Evolutionary conservation across 2,797 vertebrate genomes (phyloP).

Genomic region (Cheirogaleus major): DNA sequence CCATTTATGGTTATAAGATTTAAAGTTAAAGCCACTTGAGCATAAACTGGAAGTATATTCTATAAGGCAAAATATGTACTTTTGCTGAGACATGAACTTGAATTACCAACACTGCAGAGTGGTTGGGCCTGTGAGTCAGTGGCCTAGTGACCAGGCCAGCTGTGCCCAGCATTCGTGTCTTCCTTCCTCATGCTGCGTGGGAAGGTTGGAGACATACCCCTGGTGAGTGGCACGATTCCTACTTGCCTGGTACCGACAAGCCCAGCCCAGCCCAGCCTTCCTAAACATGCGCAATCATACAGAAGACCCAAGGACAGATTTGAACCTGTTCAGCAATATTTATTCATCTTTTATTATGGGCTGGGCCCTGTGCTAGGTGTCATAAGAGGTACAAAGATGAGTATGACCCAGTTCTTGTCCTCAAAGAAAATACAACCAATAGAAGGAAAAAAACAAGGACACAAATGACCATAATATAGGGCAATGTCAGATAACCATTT

Average conservation of each 20-base stretch:
- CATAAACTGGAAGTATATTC: background rate
- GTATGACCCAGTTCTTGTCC: background rate
- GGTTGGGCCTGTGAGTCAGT: background rate
- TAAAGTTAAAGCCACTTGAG: background rate
- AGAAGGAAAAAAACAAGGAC: background rate
- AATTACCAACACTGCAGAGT: background rate
- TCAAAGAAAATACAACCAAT: background rate
- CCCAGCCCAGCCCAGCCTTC: background rate
- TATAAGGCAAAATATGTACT: background rate
- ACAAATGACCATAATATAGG: background rate
- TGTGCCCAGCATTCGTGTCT: background rate
- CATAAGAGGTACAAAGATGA: background rate
- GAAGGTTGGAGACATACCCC: background rate
- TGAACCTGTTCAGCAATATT: background rate
- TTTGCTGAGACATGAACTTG: background rate
- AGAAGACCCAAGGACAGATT: background rate
- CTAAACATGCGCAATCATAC: background rate
- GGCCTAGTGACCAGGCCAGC: background rate
- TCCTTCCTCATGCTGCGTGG: background rate
- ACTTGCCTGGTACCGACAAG: background rate
- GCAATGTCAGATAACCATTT: background rate
- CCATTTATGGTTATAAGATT: background rate
- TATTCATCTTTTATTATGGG: background rate
- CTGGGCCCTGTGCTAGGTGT: background rate
- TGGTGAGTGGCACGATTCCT: background rate